Conservation (phyloP, 2,113 vertebrate species). For the Hyaena hyaena region DNA sequence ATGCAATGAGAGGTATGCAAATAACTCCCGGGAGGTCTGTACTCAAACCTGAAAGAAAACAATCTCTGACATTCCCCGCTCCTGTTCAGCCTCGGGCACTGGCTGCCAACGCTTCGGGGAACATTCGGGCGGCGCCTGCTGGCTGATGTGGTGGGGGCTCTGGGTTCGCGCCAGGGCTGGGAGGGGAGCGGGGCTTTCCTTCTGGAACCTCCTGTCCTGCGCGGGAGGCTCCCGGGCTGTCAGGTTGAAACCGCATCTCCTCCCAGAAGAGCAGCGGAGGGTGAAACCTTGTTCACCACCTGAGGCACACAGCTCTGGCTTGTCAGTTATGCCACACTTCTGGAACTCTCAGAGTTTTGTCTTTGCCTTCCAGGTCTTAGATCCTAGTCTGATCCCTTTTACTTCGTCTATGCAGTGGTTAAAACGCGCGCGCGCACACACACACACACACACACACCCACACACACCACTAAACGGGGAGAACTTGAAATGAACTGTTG, state of each 20-base stretch:
- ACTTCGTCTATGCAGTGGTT: background rate
- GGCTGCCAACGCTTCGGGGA: rapidly evolving
- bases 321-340: background rate
- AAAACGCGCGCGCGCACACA: background rate
- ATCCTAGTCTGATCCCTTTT: background rate
- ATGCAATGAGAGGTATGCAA: background rate
- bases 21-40: background rate
- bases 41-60: background rate
- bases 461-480: background rate
- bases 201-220: too few relatives aligned
- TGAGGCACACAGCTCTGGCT: background rate
- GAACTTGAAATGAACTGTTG: background rate
- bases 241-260: background rate
- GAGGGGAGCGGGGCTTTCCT: background rate
- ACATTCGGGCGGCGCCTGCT: background rate
- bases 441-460: too few relatives aligned
- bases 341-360: background rate
- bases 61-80: rapidly evolving
- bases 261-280: background rate
- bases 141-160: background rate
- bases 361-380: background rate
- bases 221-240: background rate
- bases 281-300: background rate
- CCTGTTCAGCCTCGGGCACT: background rate
- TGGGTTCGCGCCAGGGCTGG: rapidly evolving